Percentiles rank a stretch among this genome's conserved stretches.
phyloP scores from a whole-genome alignment of 2,113 vertebrate genomes.

The Pholis gunnellus region DNA sequence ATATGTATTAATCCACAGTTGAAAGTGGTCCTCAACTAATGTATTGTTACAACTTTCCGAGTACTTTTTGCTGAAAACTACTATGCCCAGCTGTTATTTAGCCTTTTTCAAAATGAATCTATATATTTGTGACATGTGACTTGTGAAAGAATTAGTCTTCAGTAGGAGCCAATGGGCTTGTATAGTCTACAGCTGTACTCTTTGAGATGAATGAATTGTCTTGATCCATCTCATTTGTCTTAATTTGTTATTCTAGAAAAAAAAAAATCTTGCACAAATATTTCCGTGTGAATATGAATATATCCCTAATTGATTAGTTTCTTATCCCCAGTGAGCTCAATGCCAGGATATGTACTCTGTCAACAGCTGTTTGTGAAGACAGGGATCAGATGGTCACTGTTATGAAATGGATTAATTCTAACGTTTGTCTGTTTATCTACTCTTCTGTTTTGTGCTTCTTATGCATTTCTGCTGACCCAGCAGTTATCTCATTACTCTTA shows the following conservation, averaged over 20 bases:
- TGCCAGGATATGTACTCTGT: slow-evolving; percentile 31
- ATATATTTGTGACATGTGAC: not conserved
- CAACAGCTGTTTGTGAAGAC: slow-evolving; percentile 21
- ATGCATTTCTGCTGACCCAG: slow-evolving; percentile 45
- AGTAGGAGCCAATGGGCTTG: not conserved
- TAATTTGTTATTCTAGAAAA: no score
- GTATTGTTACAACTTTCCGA: not conserved
- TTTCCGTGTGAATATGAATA: not conserved
- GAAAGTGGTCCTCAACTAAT: not conserved
- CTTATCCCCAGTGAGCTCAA: slow-evolving; percentile 5
- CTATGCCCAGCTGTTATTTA: not conserved
- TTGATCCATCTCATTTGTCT: not conserved
- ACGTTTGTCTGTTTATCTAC: slow-evolving; percentile 21
- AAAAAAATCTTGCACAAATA: no score
- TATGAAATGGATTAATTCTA: slow-evolving; percentile 33
- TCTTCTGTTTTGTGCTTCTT: slow-evolving; percentile 28
- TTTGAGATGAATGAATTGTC: not conserved
- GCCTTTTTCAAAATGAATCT: not conserved
- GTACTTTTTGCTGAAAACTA: not conserved
- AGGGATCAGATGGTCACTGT: not conserved
- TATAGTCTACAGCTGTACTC: no score
- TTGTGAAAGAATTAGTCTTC: not conserved
- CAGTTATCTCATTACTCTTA: slow-evolving; percentile 51
- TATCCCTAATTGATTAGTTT: slow-evolving; percentile 15
- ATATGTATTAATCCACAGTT: not conserved